Percentiles rank a stretch among this genome's conserved stretches.
phyloP scores from a whole-genome alignment of 2,797 vertebrate species.

The Salmo trutta region DNA sequence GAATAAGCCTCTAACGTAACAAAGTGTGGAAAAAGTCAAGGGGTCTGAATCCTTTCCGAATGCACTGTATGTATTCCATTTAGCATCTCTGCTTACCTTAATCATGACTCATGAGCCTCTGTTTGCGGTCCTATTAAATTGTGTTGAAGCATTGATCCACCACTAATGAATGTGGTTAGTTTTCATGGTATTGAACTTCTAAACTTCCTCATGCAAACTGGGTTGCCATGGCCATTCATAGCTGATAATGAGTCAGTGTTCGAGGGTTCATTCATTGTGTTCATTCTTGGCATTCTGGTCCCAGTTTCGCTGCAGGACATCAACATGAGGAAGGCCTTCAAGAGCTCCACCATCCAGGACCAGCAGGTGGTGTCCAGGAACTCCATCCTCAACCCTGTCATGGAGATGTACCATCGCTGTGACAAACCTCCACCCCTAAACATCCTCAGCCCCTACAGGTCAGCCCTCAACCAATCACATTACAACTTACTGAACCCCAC shows the following conservation, averaged over 20 bases:
- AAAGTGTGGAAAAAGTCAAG: too few species aligned
- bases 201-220: not conserved
- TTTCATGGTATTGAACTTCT: not conserved
- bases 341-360: constrained; percentile 80
- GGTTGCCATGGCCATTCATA: not conserved
- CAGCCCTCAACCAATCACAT: not conserved
- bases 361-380: constrained; percentile 79
- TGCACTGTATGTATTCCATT: too few species aligned
- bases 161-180: not conserved
- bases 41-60: too few species aligned
- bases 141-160: not conserved
- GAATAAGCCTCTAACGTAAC: too few species aligned
- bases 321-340: constrained; percentile 84
- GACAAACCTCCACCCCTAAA: constrained; percentile 69
- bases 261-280: not conserved
- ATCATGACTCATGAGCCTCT: too few species aligned
- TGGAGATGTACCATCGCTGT: constrained; percentile 77
- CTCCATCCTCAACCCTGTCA: constrained; percentile 75
- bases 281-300: not conserved
- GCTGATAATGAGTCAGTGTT: not conserved
- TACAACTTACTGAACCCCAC: not conserved
- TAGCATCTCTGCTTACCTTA: too few species aligned
- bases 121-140: not conserved
- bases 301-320: constrained; percentile 82
- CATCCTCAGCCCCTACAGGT: constrained; percentile 40